A percentile compares a stretch with the other conserved stretches of the same genome.
phyloP scores from a whole-genome alignment of 1,140 invertebrate species.

The Platorchestia sp. region DNA sequence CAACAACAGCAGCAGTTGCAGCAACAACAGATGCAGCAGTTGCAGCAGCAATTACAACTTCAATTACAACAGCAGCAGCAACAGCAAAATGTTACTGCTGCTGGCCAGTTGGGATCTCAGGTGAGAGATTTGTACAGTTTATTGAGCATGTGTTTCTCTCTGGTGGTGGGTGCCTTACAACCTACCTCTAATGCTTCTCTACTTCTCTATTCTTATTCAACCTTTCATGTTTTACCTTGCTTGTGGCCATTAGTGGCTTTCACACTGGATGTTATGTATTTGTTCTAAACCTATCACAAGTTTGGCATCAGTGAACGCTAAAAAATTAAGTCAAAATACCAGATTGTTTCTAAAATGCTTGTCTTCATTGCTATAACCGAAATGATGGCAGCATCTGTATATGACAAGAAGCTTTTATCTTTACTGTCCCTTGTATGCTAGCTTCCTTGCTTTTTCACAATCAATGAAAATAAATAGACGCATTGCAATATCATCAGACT shows the following conservation, averaged over 20 bases:
- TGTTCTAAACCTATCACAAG: not conserved
- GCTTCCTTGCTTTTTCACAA: no score
- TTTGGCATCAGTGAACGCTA: not conserved
- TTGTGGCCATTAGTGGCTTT: not conserved
- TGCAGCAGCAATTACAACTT: constrained; percentile 29
- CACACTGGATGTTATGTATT: not conserved
- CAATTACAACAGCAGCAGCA: constrained; percentile 57
- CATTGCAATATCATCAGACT: no score
- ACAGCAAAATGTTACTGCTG: constrained; percentile 54
- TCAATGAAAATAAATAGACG: no score
- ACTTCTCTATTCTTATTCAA: not conserved
- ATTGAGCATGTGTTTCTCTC: not conserved
- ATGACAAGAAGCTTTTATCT: no score
- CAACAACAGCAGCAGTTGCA: constrained; percentile 41
- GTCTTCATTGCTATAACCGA: no score
- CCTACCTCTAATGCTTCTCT: not conserved
- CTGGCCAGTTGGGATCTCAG: constrained; percentile 68
- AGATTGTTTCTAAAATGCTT: not conserved
- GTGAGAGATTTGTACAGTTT: constrained; percentile 62
- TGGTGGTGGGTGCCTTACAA: not conserved
- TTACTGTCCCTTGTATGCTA: no score
- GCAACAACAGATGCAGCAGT: constrained; percentile 58
- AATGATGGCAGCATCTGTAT: no score
- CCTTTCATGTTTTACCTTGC: not conserved
- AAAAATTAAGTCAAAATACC: not conserved